These are phyloP conservation scores for Thysanoteuthis rhombus DNA, from an alignment of 2,888 invertebrate species.

Conservation along the genomic window DNA sequence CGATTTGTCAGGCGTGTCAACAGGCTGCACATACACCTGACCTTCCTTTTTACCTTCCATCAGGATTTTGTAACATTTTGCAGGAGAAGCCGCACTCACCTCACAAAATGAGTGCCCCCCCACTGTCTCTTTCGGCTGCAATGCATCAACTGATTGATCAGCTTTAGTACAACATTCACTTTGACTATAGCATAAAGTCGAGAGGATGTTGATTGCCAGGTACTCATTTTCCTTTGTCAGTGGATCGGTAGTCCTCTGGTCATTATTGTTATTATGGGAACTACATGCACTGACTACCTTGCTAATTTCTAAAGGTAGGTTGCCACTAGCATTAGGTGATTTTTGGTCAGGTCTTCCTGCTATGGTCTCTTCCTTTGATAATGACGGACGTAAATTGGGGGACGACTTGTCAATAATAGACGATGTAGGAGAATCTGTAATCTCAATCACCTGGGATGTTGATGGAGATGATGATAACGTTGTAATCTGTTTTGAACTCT, in stretches of 20 bases:
- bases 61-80: neutral
- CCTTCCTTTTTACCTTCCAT: neutral
- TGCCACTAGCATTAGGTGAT: neutral
- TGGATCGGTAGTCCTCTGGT: neutral
- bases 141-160: neutral
- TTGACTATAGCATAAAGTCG: conserved; percentile 14
- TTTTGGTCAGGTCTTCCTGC: neutral
- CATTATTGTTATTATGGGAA: neutral
- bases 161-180: neutral
- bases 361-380: neutral
- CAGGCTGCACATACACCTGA: neutral
- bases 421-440: neutral
- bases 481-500: neutral
- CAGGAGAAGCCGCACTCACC: neutral
- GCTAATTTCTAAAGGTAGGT: neutral
- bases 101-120: neutral
- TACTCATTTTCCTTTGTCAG: neutral
- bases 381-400: neutral
- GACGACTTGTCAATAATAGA: neutral
- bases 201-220: neutral
- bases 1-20: too few relatives aligned
- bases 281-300: neutral
- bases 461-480: neutral
- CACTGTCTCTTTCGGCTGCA: neutral
- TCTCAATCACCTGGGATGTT: neutral